phyloP scores from a whole-genome alignment of 2,797 vertebrate species.

The Lophotriccus pileatus region DNA sequence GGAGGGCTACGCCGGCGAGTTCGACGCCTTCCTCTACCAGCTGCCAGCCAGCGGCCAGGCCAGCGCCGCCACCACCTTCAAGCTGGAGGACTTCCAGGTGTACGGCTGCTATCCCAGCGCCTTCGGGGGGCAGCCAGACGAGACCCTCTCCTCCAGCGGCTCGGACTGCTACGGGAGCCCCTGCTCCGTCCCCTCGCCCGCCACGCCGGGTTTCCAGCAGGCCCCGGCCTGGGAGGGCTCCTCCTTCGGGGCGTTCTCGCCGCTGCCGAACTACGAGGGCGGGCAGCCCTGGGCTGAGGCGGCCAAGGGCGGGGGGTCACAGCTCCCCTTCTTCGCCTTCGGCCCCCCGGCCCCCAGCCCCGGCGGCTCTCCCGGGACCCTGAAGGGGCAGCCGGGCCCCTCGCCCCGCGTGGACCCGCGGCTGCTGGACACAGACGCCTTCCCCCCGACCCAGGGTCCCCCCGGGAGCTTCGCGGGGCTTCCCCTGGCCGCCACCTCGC shows the following conservation, averaged over 20 bases:
- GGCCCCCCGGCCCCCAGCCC: conserved; percentile 67
- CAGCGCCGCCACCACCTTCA: conserved; percentile 70
- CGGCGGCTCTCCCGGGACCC: neutral
- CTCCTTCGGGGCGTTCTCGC: conserved; percentile 84
- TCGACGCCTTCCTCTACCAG: conserved; percentile 92
- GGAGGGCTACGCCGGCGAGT: conserved; percentile 81
- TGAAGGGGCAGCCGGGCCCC: conserved; percentile 68
- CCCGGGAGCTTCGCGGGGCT: conserved; percentile 76
- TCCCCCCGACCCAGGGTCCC: conserved; percentile 70
- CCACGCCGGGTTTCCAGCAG: conserved; percentile 85
- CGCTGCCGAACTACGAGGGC: conserved; percentile 78
- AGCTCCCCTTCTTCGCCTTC: conserved; percentile 83
- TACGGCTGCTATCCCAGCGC: conserved; percentile 90
- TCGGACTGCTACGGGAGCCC: conserved; percentile 92
- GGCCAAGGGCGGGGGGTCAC: conserved; percentile 73
- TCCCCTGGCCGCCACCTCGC: conserved; percentile 73
- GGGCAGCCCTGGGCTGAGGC: conserved; percentile 83
- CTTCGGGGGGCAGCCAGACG: conserved; percentile 82
- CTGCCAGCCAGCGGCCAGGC: conserved; percentile 77
- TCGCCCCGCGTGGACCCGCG: conserved; percentile 63
- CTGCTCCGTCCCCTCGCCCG: conserved; percentile 83
- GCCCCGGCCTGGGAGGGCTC: conserved; percentile 84
- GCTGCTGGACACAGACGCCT: conserved; percentile 73
- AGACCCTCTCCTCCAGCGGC: conserved; percentile 84
- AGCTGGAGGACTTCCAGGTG: conserved; percentile 89